Evolutionary conservation across 2,113 vertebrate genomes (phyloP), one percentile per base, ranked within the genome.

Genomic region (Pipra filicauda): DNA sequence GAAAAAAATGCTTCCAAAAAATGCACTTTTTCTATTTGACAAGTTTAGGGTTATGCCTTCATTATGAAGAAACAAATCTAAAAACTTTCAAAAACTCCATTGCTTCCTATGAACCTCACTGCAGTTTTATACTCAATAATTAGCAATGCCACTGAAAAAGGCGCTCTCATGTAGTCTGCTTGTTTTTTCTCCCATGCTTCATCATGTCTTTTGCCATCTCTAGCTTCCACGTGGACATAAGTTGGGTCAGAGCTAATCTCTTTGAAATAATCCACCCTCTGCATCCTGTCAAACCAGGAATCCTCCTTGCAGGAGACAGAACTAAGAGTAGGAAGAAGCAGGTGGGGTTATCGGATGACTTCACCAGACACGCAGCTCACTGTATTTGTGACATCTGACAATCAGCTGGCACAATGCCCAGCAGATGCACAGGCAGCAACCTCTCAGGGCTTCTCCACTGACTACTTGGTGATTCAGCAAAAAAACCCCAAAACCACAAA

Each of bases 101-200:
- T 37, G 20, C 17, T 30, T 62, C 0, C 0, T 15, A 51, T 19
- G 26, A 82, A 12, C 8, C 15, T 87, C n/a, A 37, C 7, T 43
- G 48, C 18, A 55, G 33, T 41, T 88, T 67, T 8, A 39, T 26
- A 59, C 37, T 6, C 5, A 0, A 7, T 49, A 75, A 90, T 15
- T 8, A 82, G 18, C 61, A 78, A n/a, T 33, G 67, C 5, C 43
- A 44, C 19, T 51, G n/a, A 35, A 67, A 84, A 93, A 64, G 20
- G 28, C 0, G 2, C 9, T 66, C 35, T 61, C 37, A 5, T 10
- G 6, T 8, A 31, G 61, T 35, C 85, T 66, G 5, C 27, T 84
- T 49, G 33, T 62, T 71, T 81, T 54, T 48, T 67, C 57, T 44
- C 62, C 66, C 41, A 23, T 11, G 11, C 20, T 44, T 67, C 51